Percentiles rank a stretch among this genome's conserved stretches.
Conservation (phyloP, 2,797 vertebrate genomes). For the Trematomus bernacchii region DNA sequence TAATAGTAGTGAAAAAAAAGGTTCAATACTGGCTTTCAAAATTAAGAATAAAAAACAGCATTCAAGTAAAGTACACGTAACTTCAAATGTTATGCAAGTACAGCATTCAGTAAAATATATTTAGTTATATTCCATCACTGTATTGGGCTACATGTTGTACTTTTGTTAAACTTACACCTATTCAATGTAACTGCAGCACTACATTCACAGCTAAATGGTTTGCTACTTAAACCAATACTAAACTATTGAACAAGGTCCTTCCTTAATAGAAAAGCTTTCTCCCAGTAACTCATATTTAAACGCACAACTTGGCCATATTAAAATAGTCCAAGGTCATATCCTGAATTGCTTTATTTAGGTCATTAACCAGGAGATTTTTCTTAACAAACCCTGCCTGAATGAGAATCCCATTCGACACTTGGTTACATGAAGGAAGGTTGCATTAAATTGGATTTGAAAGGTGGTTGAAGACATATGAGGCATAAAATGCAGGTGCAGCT, state of each 20-base stretch:
- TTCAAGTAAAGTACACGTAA: too few species aligned
- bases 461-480: constrained; percentile 37
- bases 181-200: not conserved
- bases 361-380: constrained; percentile 19
- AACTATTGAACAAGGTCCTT: constrained; percentile 1
- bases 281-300: not conserved
- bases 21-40: too few species aligned
- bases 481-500: constrained; percentile 46
- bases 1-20: too few species aligned
- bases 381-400: constrained; percentile 30
- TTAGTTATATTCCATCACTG: too few species aligned
- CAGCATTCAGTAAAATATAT: too few species aligned
- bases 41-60: too few species aligned
- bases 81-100: too few species aligned
- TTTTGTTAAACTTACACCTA: too few species aligned
- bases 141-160: not conserved
- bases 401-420: constrained; percentile 23
- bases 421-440: constrained; percentile 30
- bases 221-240: not conserved
- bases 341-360: constrained; percentile 27
- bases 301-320: constrained; percentile 2
- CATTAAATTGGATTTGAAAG: constrained; percentile 23
- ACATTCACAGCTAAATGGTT: not conserved
- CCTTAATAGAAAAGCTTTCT: constrained; percentile 1
- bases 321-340: constrained; percentile 3